These are phyloP conservation scores for Zoanthus gigantus DNA, from an alignment of 92 coral and sea anemone species.

Conservation along the genomic window DNA sequence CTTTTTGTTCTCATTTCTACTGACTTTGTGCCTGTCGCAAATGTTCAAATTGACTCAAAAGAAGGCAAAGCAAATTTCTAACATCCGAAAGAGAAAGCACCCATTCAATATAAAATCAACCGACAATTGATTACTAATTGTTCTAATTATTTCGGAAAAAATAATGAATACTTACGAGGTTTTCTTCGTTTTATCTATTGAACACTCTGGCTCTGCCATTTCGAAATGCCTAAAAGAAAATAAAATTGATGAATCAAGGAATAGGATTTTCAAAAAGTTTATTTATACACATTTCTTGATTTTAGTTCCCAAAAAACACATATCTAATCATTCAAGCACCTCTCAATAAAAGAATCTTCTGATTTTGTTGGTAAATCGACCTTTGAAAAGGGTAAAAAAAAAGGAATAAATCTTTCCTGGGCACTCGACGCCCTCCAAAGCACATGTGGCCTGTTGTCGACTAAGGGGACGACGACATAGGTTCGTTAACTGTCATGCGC, in stretches of 20 bases:
- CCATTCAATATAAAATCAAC: not conserved
- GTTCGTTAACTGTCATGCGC: too few relatives aligned
- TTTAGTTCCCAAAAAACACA: constrained; percentile 14
- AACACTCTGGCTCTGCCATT: not conserved
- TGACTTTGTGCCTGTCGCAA: constrained; percentile 9
- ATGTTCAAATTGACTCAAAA: not conserved
- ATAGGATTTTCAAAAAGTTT: constrained; percentile 11
- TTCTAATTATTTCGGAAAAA: not conserved
- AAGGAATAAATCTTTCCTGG: constrained; percentile 8
- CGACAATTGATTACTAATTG: not conserved
- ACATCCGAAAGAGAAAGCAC: constrained; percentile 1
- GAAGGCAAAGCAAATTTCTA: not conserved
- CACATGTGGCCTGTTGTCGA: not conserved
- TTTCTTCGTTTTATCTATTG: constrained; percentile 12
- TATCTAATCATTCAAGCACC: constrained; percentile 6
- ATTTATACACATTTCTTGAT: constrained; percentile 8
- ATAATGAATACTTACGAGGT: constrained; percentile 9
- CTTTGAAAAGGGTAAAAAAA: constrained; percentile 23
- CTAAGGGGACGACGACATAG: too few relatives aligned
- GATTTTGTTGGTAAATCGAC: constrained; percentile 13
- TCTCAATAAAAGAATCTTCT: constrained; percentile 18
- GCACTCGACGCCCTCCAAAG: constrained; percentile 18
- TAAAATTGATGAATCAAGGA: constrained; percentile 8
- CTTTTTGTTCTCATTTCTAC: constrained; percentile 13
- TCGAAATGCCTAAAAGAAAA: not conserved